phyloP scores from a whole-genome alignment of 2,797 vertebrate genomes.

The Sarcophilus harrisii region DNA sequence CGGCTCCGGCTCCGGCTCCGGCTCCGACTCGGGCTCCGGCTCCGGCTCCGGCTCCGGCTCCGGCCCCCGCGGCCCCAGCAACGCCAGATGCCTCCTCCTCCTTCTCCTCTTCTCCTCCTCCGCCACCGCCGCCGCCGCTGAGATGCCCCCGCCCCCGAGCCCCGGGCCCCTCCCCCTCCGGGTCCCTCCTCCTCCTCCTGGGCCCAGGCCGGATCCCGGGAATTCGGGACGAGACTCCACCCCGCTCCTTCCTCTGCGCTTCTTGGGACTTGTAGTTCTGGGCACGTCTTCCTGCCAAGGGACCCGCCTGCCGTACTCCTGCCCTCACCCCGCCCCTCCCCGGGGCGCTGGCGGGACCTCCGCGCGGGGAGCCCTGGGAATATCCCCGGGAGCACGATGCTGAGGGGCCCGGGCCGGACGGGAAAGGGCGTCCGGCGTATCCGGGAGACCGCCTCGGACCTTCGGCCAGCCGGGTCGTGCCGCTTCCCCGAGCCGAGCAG shows the following conservation, averaged over 20 bases:
- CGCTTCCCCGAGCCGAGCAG: background rate
- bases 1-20: too few relatives aligned
- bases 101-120: background rate
- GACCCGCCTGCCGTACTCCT: accelerated
- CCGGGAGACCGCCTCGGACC: background rate
- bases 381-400: background rate
- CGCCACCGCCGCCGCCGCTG: background rate
- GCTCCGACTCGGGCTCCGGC: background rate
- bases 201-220: slow-evolving; percentile 74
- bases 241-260: slow-evolving; percentile 68
- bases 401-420: background rate
- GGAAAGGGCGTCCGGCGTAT: background rate
- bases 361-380: accelerated
- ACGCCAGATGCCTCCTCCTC: background rate
- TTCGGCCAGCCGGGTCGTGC: background rate
- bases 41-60: background rate
- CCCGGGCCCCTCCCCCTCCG: slow-evolving; percentile 45
- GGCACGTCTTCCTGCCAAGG: background rate
- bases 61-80: background rate
- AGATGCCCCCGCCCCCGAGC: background rate
- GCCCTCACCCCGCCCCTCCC: accelerated
- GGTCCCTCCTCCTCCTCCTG: slow-evolving; percentile 71
- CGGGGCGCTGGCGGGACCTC: background rate
- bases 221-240: slow-evolving; percentile 68
- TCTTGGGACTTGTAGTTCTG: slow-evolving; percentile 80